Percentiles rank a stretch among this genome's conserved stretches.
Conservation (phyloP, 2,113 vertebrate species). For the Neofelis nebulosa region DNA sequence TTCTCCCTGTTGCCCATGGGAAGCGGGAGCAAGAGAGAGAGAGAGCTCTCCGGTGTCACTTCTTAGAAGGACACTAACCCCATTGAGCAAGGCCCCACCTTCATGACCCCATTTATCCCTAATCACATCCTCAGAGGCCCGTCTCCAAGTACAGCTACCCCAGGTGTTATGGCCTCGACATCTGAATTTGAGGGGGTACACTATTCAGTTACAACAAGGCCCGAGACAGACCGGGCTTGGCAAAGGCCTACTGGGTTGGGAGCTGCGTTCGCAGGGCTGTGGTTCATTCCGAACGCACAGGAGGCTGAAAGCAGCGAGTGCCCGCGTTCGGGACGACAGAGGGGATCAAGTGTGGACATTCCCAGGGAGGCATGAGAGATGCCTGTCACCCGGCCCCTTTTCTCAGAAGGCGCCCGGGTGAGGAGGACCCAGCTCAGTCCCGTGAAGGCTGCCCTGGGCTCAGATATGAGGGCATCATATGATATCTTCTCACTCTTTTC, state of each 20-base stretch:
- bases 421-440: background rate
- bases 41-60: background rate
- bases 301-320: too few species aligned
- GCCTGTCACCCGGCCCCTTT: fast-evolving
- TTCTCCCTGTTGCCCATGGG: background rate
- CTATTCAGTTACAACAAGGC: background rate
- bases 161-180: background rate
- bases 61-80: background rate
- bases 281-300: too few species aligned
- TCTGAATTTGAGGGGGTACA: background rate
- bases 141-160: background rate
- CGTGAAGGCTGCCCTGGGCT: background rate
- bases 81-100: background rate
- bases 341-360: fast-evolving
- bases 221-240: background rate
- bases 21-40: background rate
- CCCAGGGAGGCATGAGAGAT: background rate
- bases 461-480: background rate
- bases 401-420: background rate
- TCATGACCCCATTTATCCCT: background rate
- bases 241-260: background rate
- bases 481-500: too few species aligned
- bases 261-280: background rate
- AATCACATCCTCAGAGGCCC: background rate
- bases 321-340: background rate